Percentiles rank a stretch among this genome's conserved stretches.
Conservation (phyloP, 2,113 vertebrate species). For the Halcyon malimbica region DNA sequence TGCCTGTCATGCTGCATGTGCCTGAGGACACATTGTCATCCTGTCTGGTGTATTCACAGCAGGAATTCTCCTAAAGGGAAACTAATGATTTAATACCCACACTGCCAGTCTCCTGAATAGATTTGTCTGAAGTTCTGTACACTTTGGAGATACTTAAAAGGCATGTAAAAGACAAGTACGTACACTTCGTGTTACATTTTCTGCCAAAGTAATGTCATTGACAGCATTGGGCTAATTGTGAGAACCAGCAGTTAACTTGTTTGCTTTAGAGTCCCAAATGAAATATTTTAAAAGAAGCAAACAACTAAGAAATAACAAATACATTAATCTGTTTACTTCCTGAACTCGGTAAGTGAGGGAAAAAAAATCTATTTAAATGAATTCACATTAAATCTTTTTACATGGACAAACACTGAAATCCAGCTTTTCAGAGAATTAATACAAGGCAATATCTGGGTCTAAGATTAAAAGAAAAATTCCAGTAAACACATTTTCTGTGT, state of each 20-base stretch:
- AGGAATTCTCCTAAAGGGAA: conserved; percentile 59
- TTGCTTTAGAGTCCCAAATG: conserved; percentile 2
- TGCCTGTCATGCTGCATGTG: conserved; percentile 62
- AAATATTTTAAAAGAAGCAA: background rate
- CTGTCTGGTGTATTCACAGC: conserved; percentile 47
- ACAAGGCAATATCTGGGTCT: background rate
- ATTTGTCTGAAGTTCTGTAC: background rate
- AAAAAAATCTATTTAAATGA: background rate
- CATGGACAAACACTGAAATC: background rate
- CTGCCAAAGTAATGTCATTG: conserved; percentile 11
- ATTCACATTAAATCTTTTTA: background rate
- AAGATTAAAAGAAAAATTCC: background rate
- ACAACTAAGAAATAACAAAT: background rate
- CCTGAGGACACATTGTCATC: conserved; percentile 54
- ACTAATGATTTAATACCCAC: conserved; percentile 6
- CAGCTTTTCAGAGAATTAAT: conserved; percentile 17
- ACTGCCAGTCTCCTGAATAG: conserved; percentile 4
- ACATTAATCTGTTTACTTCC: background rate
- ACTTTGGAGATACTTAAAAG: background rate
- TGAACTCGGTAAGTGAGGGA: background rate
- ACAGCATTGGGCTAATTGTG: background rate
- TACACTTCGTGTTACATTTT: background rate
- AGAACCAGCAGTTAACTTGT: background rate
- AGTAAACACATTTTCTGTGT: background rate
- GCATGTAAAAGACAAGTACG: background rate